phyloP scores from a whole-genome alignment of 2,797 vertebrate genomes.

The Argentina silus region DNA sequence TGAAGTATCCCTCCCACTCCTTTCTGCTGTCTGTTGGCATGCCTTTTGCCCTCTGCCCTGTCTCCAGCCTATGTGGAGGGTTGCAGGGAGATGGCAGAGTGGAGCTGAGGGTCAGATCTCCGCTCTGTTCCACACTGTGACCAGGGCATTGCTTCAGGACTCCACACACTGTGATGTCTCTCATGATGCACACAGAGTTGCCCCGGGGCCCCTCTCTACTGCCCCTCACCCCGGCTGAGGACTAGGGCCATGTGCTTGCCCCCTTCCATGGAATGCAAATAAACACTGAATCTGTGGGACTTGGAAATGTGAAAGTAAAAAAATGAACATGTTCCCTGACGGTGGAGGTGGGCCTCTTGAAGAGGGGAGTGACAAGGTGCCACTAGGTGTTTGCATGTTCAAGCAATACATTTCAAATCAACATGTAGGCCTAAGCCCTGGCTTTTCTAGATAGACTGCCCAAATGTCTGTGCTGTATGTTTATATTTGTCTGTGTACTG shows the following conservation, averaged over 20 bases:
- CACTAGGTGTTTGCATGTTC: constrained; percentile 58
- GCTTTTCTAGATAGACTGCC: constrained; percentile 38
- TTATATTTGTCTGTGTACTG: constrained; percentile 31
- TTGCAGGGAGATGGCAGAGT: constrained; percentile 59
- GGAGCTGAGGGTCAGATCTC: constrained; percentile 55
- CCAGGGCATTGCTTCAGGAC: constrained; percentile 66
- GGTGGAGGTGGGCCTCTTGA: constrained; percentile 45
- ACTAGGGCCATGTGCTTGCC: constrained; percentile 57
- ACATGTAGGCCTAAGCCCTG: constrained; percentile 46
- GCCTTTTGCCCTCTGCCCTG: constrained; percentile 56
- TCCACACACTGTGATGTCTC: constrained; percentile 90
- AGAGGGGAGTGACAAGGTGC: constrained; percentile 40
- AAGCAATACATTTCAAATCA: constrained; percentile 75
- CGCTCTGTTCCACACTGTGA: constrained; percentile 67
- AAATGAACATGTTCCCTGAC: constrained; percentile 41
- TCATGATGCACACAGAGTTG: constrained; percentile 81
- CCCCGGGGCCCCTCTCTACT: constrained; percentile 63
- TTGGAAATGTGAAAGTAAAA: constrained; percentile 22
- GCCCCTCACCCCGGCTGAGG: constrained; percentile 67
- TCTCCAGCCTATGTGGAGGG: constrained; percentile 54
- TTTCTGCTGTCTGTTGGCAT: constrained; percentile 57
- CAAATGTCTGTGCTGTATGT: constrained; percentile 41
- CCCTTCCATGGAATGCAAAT: constrained; percentile 44
- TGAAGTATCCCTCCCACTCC: constrained; percentile 56
- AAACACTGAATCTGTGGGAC: constrained; percentile 40